Conservation (phyloP, 2,888 invertebrate genomes). For the Drosophila kambysellisi region DNA sequence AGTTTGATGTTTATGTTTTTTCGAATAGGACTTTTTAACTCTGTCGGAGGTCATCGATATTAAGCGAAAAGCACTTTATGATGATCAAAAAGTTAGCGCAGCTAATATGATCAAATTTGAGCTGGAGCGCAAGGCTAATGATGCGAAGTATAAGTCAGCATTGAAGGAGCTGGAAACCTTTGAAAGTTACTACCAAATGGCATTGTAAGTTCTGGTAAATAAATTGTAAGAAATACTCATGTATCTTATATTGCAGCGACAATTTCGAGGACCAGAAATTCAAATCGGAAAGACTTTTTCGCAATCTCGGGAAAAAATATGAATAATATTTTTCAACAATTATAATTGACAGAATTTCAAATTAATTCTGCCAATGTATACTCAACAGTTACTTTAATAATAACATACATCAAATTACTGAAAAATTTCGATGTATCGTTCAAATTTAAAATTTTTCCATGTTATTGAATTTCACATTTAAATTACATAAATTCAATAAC, state of each 20-base stretch:
- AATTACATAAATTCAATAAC: neutral
- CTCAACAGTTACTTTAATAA: neutral
- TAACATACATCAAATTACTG: neutral
- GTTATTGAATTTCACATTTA: neutral
- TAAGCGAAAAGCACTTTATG: neutral
- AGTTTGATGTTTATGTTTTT: neutral
- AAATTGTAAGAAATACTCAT: neutral
- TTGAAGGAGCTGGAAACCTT: conserved; percentile 8
- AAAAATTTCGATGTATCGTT: neutral
- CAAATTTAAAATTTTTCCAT: neutral
- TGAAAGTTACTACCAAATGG: conserved; percentile 17
- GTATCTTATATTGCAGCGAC: conserved; percentile 18
- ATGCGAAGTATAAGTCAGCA: neutral
- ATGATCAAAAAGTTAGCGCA: neutral
- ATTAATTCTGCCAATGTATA: neutral
- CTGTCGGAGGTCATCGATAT: neutral
- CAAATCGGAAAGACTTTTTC: neutral
- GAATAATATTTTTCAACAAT: conserved; percentile 5
- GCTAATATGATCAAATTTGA: neutral
- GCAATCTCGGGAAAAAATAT: neutral
- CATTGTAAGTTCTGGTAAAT: conserved; percentile 11
- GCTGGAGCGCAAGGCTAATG: neutral
- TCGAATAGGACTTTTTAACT: neutral
- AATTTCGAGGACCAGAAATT: neutral
- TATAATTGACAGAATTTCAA: neutral